Evolutionary conservation across 2,888 invertebrate genomes (phyloP), one percentile per base, ranked within the genome.

Genomic region (Xanthorhoe spadicearia): DNA sequence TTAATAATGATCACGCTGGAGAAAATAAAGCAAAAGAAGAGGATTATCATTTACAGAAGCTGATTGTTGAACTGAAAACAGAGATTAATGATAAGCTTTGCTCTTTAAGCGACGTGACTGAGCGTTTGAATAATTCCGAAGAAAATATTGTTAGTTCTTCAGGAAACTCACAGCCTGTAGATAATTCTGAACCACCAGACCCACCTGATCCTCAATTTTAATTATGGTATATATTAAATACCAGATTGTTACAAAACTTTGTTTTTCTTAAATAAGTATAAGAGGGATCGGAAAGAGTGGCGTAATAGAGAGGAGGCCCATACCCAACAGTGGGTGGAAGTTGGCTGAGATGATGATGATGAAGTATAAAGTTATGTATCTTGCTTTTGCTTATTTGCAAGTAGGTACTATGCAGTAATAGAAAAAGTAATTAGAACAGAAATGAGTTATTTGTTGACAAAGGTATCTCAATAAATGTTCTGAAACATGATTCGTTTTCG

Each of bases 81-180:
- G 66, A 71, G 19, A 66, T 68, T 9, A 64, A 9, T 56, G 61
- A 60, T 13, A 61, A 56, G 49, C 35, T 65, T 9, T 54, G 57
- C 43, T 18, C 57, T 23, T 9, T 64, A 1, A 56, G 60, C 5
- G 56, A 60, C 13, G 49, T 46, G 32, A 38, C 68, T 2, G 46
- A 65, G 19, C 6, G 38, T 13, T 19, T 53, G n/a, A 57, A 63
- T 17, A 61, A 63, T 28, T 58, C 65, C n/a, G 43, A 68, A 7
- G 62, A 55, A 63, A 51, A 64, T 23, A 18, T 53, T 17, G 53
- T 23, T 6, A 2, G 49, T 15, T 54, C 49, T 18, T n/a, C 38
- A 50, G 54, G 10, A 54, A 23, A n/a, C n/a, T n/a, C n/a, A n/a
- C 15, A 54, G 10, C 2, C 23, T 17, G 35, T n/a, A 54, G 10